phyloP scores from a whole-genome alignment of 1,140 invertebrate genomes.

The Propsilocerus akamusi region DNA sequence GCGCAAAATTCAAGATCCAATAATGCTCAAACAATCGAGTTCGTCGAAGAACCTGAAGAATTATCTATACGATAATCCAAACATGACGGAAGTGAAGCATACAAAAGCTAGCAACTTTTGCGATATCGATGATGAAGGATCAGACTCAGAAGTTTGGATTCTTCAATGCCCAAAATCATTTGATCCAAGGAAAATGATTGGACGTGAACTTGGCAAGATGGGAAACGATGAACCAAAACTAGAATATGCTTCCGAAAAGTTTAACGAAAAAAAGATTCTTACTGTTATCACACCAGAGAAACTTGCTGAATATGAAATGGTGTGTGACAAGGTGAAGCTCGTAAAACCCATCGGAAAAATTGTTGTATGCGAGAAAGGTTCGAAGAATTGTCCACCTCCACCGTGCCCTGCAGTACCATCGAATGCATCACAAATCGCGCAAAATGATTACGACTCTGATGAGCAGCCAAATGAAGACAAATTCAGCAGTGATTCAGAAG shows the following conservation, averaged over 20 bases:
- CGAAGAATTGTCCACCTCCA: background rate
- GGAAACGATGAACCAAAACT: background rate
- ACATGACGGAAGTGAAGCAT: background rate
- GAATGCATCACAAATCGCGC: too few relatives aligned
- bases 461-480: background rate
- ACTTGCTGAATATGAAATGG: background rate
- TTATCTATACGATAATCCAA: background rate
- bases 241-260: background rate
- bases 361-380: background rate
- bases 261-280: background rate
- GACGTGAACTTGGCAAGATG: background rate
- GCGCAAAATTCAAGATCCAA: too few relatives aligned
- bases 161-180: background rate
- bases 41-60: background rate
- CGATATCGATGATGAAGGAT: background rate
- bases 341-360: background rate
- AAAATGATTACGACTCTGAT: too few relatives aligned
- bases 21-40: too few relatives aligned
- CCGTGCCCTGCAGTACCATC: background rate
- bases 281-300: background rate
- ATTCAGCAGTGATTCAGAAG: background rate
- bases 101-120: background rate
- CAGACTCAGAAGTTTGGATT: background rate
- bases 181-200: background rate
- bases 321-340: background rate